phyloP scores from a whole-genome alignment of 2,797 vertebrate genomes.

The Cossypha caffra region DNA sequence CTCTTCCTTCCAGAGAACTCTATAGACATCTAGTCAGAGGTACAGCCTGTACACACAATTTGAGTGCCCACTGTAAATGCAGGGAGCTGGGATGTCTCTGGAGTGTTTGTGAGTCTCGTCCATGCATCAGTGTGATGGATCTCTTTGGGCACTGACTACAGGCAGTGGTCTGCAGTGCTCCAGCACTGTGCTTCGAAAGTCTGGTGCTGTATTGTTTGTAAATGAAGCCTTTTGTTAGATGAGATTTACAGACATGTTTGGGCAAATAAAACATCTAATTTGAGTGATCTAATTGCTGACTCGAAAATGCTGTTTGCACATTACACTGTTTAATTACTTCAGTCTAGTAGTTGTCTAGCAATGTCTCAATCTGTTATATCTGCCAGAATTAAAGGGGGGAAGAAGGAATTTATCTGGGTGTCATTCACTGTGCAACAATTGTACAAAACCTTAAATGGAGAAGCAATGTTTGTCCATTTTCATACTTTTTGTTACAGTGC shows the following conservation, averaged over 20 bases:
- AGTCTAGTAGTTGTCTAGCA: slow-evolving; percentile 43
- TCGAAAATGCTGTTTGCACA: slow-evolving; percentile 60
- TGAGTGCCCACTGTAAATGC: neutral
- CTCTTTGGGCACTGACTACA: neutral
- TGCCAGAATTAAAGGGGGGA: neutral
- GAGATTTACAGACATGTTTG: slow-evolving; percentile 11
- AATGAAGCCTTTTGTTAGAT: neutral
- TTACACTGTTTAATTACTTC: slow-evolving; percentile 53
- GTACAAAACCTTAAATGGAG: neutral
- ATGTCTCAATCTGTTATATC: slow-evolving; percentile 38
- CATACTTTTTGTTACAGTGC: slow-evolving; percentile 38
- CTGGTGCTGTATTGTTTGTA: neutral
- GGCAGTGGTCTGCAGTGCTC: neutral
- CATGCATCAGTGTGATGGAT: neutral
- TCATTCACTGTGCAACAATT: neutral
- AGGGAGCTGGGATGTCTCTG: neutral
- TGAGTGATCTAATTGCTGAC: slow-evolving; percentile 42
- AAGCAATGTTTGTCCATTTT: neutral
- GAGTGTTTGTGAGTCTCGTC: rapidly evolving
- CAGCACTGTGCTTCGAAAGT: neutral
- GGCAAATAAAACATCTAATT: slow-evolving; percentile 56
- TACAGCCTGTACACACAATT: rapidly evolving
- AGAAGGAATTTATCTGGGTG: neutral
- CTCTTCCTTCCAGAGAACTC: neutral
- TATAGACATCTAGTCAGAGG: neutral